Evolutionary conservation across 2,797 vertebrate species (phyloP).

Genomic region (Cetoscarus ocellatus): DNA sequence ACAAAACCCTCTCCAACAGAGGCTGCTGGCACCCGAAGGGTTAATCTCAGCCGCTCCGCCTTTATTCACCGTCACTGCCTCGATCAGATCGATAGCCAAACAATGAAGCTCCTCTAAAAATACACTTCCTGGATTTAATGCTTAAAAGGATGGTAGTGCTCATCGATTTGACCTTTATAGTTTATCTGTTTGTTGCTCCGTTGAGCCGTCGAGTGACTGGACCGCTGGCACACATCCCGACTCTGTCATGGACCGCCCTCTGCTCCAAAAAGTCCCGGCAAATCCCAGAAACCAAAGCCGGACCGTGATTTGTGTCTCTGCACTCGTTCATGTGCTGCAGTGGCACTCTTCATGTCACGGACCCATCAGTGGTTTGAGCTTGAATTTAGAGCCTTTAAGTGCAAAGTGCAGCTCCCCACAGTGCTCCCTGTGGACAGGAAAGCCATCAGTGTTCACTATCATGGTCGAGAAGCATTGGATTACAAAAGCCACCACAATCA

Average conservation of each 20-base stretch:
- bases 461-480: slow-evolving; percentile 60
- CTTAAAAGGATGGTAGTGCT: slow-evolving; percentile 59
- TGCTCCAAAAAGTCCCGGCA: neutral
- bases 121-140: slow-evolving; percentile 52
- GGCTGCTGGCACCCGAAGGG: no score
- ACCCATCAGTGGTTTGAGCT: slow-evolving; percentile 59
- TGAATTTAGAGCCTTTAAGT: slow-evolving; percentile 70
- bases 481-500: slow-evolving; percentile 67
- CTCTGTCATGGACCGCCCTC: slow-evolving; percentile 4
- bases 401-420: slow-evolving; percentile 57
- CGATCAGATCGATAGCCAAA: slow-evolving; percentile 37
- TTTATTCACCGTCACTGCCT: no score
- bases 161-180: slow-evolving; percentile 72
- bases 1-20: no score
- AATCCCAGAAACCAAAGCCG: no score
- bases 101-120: slow-evolving; percentile 33
- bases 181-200: slow-evolving; percentile 51
- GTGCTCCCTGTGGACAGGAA: slow-evolving; percentile 53
- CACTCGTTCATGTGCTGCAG: no score
- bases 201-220: slow-evolving; percentile 50
- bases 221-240: slow-evolving; percentile 25
- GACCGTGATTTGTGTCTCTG: no score
- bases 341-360: slow-evolving; percentile 22
- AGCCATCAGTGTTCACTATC: slow-evolving; percentile 68
- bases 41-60: no score